Conservation (phyloP, 64 coral and sea anemone genomes). For the Montipora capricornis region DNA sequence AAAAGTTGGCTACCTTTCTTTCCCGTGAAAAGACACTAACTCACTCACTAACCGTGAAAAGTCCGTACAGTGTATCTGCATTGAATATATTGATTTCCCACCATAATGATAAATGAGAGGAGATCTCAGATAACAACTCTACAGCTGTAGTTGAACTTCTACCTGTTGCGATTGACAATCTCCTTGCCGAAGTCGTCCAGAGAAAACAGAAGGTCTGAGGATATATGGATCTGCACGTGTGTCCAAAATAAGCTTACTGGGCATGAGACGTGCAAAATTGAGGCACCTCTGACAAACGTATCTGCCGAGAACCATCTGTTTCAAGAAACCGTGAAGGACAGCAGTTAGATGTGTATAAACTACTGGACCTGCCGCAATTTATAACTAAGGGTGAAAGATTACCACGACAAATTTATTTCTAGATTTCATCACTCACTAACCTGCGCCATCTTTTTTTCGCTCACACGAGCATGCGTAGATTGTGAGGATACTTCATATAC, state of each 20-base stretch:
- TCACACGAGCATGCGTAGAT: constrained; percentile 41
- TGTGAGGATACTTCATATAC: not conserved
- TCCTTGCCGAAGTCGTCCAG: constrained; percentile 27
- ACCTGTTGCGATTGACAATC: constrained; percentile 39
- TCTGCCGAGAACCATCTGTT: constrained; percentile 77
- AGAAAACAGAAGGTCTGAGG: not conserved
- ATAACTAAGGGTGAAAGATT: not conserved
- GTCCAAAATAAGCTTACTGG: not conserved
- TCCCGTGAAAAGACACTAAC: too few relatives aligned
- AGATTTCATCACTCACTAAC: constrained; percentile 68
- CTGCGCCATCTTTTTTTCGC: constrained; percentile 88
- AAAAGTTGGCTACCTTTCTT: too few relatives aligned
- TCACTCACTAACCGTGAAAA: too few relatives aligned
- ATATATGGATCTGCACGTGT: constrained; percentile 76
- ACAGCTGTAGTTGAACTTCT: not conserved
- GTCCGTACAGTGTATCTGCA: too few relatives aligned
- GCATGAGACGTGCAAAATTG: constrained; percentile 62
- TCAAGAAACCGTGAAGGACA: not conserved
- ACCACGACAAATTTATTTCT: not conserved
- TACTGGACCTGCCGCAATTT: not conserved
- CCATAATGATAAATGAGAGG: too few relatives aligned
- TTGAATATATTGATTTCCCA: too few relatives aligned
- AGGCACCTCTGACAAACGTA: constrained; percentile 86
- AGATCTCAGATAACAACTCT: not conserved
- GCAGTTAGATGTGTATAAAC: not conserved